Conservation (phyloP, 1,140 invertebrate species). For the Penaeus indicus region DNA sequence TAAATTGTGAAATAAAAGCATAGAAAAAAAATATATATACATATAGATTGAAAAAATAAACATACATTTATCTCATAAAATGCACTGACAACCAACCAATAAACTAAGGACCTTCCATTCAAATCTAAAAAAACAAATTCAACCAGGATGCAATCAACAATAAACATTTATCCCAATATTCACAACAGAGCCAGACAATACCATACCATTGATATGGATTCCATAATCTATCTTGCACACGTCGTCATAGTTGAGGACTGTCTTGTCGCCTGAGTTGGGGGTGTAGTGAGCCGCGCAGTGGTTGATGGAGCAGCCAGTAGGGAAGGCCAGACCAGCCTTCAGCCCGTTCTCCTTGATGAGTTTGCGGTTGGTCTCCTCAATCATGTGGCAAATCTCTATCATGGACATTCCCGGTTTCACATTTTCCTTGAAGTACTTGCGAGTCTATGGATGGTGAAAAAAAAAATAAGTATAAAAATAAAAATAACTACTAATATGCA, state of each 20-base stretch:
- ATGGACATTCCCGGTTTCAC: slow-evolving; percentile 99
- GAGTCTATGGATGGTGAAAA: slow-evolving; percentile 76
- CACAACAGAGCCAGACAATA: neutral
- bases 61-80: too few relatives aligned
- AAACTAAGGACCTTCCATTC: too few relatives aligned
- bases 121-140: neutral
- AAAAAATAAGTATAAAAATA: neutral
- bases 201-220: slow-evolving; percentile 94
- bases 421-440: slow-evolving; percentile 89
- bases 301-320: slow-evolving; percentile 98
- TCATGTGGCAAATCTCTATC: slow-evolving; percentile 98
- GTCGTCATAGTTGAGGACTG: slow-evolving; percentile 96
- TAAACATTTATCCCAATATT: slow-evolving; percentile 13
- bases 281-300: slow-evolving; percentile 99
- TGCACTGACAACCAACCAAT: too few relatives aligned
- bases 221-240: slow-evolving; percentile 99
- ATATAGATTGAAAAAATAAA: too few relatives aligned
- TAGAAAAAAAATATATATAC: too few relatives aligned
- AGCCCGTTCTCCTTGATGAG: slow-evolving; percentile 96
- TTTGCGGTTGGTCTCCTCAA: slow-evolving; percentile 91
- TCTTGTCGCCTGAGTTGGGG: slow-evolving; percentile 97
- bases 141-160: slow-evolving; percentile 36
- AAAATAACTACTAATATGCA: neutral
- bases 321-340: slow-evolving; percentile 97
- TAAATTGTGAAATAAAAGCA: too few relatives aligned